These are phyloP conservation scores for Amphimallon solstitiale DNA, from an alignment of 2,888 invertebrate species.

Conservation along the genomic window DNA sequence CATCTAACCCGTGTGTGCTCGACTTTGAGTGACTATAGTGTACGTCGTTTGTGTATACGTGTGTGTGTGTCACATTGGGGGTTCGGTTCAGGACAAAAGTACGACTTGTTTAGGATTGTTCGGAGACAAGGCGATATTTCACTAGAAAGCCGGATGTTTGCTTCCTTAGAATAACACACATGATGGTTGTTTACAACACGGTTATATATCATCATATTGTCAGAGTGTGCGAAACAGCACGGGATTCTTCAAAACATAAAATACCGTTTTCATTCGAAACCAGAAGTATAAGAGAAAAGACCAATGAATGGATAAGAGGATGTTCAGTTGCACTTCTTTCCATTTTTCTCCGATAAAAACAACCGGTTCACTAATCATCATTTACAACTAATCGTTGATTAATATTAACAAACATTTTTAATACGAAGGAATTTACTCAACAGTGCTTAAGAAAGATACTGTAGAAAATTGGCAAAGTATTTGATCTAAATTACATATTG, in stretches of 20 bases:
- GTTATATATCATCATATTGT: constrained; percentile 59
- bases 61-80: constrained; percentile 24
- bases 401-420: too few relatives aligned
- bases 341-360: too few relatives aligned
- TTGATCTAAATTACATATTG: too few relatives aligned
- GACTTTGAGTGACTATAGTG: not conserved
- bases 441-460: too few relatives aligned
- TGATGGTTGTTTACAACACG: constrained; percentile 58
- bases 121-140: constrained; percentile 62
- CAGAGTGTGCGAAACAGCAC: constrained; percentile 41
- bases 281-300: not conserved
- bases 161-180: constrained; percentile 64
- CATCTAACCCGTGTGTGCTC: constrained; percentile 54
- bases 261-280: constrained; percentile 15
- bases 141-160: constrained; percentile 62
- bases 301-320: not conserved
- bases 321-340: too few relatives aligned
- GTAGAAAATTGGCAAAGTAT: too few relatives aligned
- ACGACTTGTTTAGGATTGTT: constrained; percentile 62
- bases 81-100: constrained; percentile 59
- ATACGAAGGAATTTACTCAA: too few relatives aligned
- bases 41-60: too few relatives aligned
- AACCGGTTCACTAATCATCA: too few relatives aligned
- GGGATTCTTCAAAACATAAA: constrained; percentile 14
- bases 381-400: too few relatives aligned